Base-by-base conservation (phyloP, 1,140 invertebrate genomes). In the Maconellicoccus hirsutus region DNA sequence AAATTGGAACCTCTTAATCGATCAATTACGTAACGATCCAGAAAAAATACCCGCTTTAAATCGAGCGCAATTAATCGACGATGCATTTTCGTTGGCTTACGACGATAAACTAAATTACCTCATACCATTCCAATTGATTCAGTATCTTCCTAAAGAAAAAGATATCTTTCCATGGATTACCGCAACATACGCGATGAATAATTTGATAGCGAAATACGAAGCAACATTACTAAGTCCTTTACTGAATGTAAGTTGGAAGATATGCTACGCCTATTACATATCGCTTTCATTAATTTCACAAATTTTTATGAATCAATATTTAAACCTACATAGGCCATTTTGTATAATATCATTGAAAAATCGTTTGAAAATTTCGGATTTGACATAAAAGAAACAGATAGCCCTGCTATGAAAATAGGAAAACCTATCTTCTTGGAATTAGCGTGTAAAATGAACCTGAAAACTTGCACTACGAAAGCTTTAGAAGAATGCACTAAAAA, bases 41-140 rank as follows among this genome's bases (percentile, higher is more conserved):
- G 73, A 77, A 59, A 71, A 79, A 75, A 83, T 86, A 26, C 77
- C 82, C 69, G 73, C 77, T 1, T 76, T 82, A 12, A 87, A 90
- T 74, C 80, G 87, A 75, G 87, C 86, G 0, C 87, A 89, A 74
- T 78, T 90, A 1, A 75, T 85, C 14, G 83, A 84, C 72, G 84
- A 85, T 72, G 79, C 83, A 1, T 81, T 84, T 23, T 79, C 79
- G 38, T 76, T 85, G 26, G 80, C 82, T 0, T 79, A 83, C 29
- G 80, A 82, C 19, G 84, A 84, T 0, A 75, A 82, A 16, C 72
- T 87, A n/a, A 80, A 83, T 75, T 87, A 87, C 74, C 80, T 78
- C 23, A 78, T 84, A 7, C 84, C 87, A 0, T 80, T 91, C 14
- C 79, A 83, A 4, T 77, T 88, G 2, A 84, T 85, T 16, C 82